Evolutionary conservation across 2,113 vertebrate genomes (phyloP).

Genomic region (Melierax canorus): DNA sequence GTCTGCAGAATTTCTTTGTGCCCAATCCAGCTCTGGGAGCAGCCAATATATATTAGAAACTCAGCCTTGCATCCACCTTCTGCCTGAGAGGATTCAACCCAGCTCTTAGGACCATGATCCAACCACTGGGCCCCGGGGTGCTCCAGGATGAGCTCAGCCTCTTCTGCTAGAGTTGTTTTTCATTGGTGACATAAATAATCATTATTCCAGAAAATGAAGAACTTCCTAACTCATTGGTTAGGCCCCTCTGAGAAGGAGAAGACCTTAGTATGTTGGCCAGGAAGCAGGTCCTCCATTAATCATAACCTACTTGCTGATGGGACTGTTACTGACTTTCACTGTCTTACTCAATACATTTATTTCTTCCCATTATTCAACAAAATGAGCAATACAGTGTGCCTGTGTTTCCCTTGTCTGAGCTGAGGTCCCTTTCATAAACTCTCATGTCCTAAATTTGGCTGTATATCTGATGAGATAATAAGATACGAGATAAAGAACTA

Average conservation of each 20-base stretch:
- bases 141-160: background rate
- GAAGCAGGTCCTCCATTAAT: background rate
- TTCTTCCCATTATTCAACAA: background rate
- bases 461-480: background rate
- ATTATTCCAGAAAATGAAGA: background rate
- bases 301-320: background rate
- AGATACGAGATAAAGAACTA: background rate
- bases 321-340: background rate
- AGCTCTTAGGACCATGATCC: background rate
- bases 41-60: background rate
- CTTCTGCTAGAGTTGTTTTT: background rate
- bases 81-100: background rate
- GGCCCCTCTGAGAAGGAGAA: background rate
- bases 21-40: background rate
- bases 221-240: background rate
- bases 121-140: accelerated
- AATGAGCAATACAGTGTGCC: background rate
- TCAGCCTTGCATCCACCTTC: background rate
- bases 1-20: background rate
- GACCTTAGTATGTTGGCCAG: background rate
- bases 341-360: background rate
- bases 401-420: background rate
- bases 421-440: background rate
- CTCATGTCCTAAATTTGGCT: background rate
- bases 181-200: background rate